These are phyloP conservation scores for Melolontha melolontha DNA, from an alignment of 2,888 invertebrate genomes.

Conservation along the genomic window DNA sequence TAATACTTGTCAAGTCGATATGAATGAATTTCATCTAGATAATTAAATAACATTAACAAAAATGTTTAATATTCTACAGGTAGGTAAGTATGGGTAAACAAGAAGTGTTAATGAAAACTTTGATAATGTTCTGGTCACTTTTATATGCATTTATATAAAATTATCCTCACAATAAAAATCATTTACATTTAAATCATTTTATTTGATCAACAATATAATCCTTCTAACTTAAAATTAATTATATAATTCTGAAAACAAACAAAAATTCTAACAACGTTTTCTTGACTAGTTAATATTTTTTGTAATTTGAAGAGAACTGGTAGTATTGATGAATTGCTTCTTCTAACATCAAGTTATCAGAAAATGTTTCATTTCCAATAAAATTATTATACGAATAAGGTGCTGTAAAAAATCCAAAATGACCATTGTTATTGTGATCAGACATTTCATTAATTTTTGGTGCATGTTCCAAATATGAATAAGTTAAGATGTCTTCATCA, in stretches of 20 bases:
- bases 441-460: constrained; percentile 28
- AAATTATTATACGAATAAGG: constrained; percentile 19
- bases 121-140: too few species aligned
- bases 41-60: too few species aligned
- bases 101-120: too few species aligned
- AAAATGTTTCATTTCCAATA: constrained; percentile 29
- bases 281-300: constrained; percentile 21
- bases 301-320: constrained; percentile 20
- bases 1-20: too few species aligned
- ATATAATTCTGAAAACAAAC: neutral
- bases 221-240: constrained; percentile 8
- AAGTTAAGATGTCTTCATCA: constrained; percentile 33
- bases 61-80: too few species aligned
- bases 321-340: constrained; percentile 36
- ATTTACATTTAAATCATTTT: too few species aligned
- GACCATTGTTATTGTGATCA: constrained; percentile 24
- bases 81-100: too few species aligned
- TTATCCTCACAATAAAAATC: too few species aligned
- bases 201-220: too few species aligned
- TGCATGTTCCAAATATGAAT: constrained; percentile 31
- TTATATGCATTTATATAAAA: too few species aligned
- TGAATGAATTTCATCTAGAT: too few species aligned
- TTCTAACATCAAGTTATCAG: constrained; percentile 35
- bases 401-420: constrained; percentile 25
- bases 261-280: neutral